Evolutionary conservation across 2,888 invertebrate genomes (phyloP), one percentile per base, ranked within the genome.

Genomic region (Autographa pulchrina): DNA sequence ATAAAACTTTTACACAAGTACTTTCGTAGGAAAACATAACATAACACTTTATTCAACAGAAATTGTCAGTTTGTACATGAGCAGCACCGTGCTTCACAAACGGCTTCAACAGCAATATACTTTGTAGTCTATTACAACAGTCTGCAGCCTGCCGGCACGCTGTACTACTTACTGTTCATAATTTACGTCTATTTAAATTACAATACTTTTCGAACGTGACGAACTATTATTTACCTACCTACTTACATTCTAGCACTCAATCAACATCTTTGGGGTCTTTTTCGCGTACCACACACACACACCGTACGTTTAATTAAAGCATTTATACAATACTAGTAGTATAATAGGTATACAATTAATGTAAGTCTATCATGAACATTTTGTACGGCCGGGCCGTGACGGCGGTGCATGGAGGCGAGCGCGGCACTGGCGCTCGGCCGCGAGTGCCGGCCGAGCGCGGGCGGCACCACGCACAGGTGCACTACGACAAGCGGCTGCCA

Each of bases 1-100:
- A 92, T 93, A 94, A 94, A 94, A 92, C 91, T 88, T 93, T 90
- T 91, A 78, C 85, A 88, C 89, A 89, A 90, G 84, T 89, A 88
- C 86, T 89, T 87, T 86, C 84, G 86, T 90, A 89, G 79, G 74
- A 91, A 92, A 93, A 93, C 93, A 86, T 93, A 94, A 94, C 94
- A 92, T 89, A 86, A 89, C 84, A 87, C 81, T 83, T 85, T 81
- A 83, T 86, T 84, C 79, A 90, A 90, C 89, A 89, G 82, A 88
- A 86, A 78, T 81, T 69, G 74, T 72, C 65, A 56, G 74, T 77
- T 75, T 62, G 75, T 62, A 68, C 2, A 61, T 31, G 58, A 72
- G 65, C 75, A 62, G 65, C 68, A 71, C 65, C 61, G 54, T 9
- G 54, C 79, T 67, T 68, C 58, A 43, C 82, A 63, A 72, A 75